phyloP scores from a whole-genome alignment of 2,113 vertebrate genomes.

The Sardina pilchardus region DNA sequence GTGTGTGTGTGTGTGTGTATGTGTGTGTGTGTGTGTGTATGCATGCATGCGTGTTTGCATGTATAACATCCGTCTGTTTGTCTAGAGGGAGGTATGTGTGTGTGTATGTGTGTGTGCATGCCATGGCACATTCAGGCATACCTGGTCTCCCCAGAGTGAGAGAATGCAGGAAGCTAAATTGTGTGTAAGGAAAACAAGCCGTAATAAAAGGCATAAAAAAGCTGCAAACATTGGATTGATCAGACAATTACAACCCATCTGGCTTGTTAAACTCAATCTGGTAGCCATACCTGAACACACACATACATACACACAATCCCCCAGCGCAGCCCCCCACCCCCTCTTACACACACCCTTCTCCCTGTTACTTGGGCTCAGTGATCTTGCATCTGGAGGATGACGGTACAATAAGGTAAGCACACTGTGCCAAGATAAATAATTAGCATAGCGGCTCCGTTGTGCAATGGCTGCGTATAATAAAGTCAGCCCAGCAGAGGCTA shows the following conservation, averaged over 20 bases:
- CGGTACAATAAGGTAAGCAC: slow-evolving; percentile 30
- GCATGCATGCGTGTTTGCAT: slow-evolving; percentile 17
- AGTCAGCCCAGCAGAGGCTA: neutral
- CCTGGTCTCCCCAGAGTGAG: slow-evolving; percentile 68
- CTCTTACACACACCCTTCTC: slow-evolving; percentile 13
- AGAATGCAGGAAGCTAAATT: slow-evolving; percentile 75
- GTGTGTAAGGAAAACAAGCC: slow-evolving; percentile 87
- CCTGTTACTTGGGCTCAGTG: slow-evolving; percentile 38
- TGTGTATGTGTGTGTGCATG: neutral
- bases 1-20: neutral
- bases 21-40: slow-evolving; percentile 21
- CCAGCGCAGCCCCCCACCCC: neutral
- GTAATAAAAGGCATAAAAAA: slow-evolving; percentile 92
- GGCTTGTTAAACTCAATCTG: slow-evolving; percentile 99
- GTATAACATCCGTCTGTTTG: slow-evolving; percentile 11
- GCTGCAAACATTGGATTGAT: slow-evolving; percentile 95
- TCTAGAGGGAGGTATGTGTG: neutral
- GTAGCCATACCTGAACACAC: slow-evolving; percentile 73
- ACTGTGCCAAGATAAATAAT: slow-evolving; percentile 12
- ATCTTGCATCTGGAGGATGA: slow-evolving; percentile 39
- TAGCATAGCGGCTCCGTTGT: neutral
- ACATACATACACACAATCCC: slow-evolving; percentile 5
- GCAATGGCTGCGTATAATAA: neutral
- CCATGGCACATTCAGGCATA: slow-evolving; percentile 38
- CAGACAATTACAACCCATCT: slow-evolving; percentile 97